Evolutionary conservation across 92 coral and sea anemone genomes (phyloP).

Genomic region (Paragorgia papillata): DNA sequence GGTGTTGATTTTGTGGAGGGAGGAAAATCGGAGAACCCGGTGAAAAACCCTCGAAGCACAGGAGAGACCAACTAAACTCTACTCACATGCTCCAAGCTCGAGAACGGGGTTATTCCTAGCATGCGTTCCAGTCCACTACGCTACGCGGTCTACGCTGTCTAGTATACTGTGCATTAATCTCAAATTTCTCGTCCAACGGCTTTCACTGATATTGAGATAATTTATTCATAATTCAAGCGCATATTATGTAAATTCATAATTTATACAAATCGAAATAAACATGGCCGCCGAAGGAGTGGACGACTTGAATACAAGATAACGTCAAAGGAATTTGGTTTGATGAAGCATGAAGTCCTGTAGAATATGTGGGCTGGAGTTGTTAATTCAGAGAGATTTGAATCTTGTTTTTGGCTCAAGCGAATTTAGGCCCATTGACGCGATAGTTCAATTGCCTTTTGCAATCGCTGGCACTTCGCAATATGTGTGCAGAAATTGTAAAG

Average conservation of each 20-base stretch:
- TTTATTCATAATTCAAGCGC: no score
- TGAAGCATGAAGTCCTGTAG: slow-evolving; percentile 11
- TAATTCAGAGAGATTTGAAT: background rate
- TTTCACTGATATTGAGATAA: no score
- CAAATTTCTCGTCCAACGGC: slow-evolving; percentile 23
- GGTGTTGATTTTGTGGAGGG: no score
- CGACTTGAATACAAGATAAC: background rate
- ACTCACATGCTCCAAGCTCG: no score
- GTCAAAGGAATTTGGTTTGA: no score
- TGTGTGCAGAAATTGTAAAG: slow-evolving; percentile 6
- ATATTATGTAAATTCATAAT: background rate
- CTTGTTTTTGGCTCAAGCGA: slow-evolving; percentile 16
- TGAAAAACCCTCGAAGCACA: no score
- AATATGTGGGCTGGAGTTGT: background rate
- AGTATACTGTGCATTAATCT: slow-evolving; percentile 51
- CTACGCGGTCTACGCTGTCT: slow-evolving; percentile 48
- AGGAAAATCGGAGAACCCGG: no score
- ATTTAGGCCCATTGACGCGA: slow-evolving; percentile 9
- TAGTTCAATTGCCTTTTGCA: slow-evolving; percentile 14
- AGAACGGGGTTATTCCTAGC: no score
- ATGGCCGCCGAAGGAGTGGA: slow-evolving; percentile 12
- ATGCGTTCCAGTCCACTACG: no score
- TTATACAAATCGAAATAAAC: slow-evolving; percentile 15
- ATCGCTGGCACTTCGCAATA: slow-evolving; percentile 9
- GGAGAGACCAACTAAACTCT: no score